Base-by-base conservation (phyloP, 1,140 invertebrate species). In the Lutraria rhynchaena region DNA sequence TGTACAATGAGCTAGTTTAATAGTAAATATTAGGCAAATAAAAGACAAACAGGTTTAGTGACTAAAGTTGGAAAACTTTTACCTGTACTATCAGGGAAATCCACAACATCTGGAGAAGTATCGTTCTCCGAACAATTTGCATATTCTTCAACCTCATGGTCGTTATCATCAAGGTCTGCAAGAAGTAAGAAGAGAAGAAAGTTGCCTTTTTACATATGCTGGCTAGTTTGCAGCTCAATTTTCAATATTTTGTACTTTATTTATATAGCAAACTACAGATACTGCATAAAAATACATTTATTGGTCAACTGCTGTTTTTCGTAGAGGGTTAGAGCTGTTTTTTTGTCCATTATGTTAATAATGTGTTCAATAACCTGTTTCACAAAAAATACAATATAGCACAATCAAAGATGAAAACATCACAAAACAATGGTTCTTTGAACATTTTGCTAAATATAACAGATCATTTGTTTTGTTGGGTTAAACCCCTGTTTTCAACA, bases 151-250 rank as follows among this genome's bases (percentile, higher is more conserved):
- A 53, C 51, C 17, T 19, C 22, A 24, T 53, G 7, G 51, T 53
- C 51, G n/a, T 53, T 53, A 53, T 53, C 51, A 53, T 53, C 51
- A 53, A 53, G 51, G 51, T 53, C 51, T 53, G 51, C n/a, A 19
- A 53, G 51, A 53, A 53, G 51, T 9, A 53, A 53, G n/a, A 53
- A 53, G 19, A 9, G 7, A 19, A 5, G n/a, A n/a, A n/a, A n/a
- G n/a, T n/a, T n/a, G n/a, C n/a, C n/a, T n/a, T n/a, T n/a, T n/a
- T n/a, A n/a, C n/a, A n/a, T n/a, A n/a, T n/a, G n/a, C n/a, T n/a
- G n/a, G n/a, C n/a, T n/a, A n/a, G n/a, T n/a, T n/a, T n/a, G n/a
- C n/a, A n/a, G n/a, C n/a, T n/a, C n/a, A n/a, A n/a, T n/a, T n/a
- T n/a, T n/a, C n/a, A n/a, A n/a, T n/a, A n/a, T n/a, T n/a, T n/a